These are phyloP conservation scores for Drosophila murphyi DNA, from an alignment of 1,140 invertebrate species.

Conservation along the genomic window DNA sequence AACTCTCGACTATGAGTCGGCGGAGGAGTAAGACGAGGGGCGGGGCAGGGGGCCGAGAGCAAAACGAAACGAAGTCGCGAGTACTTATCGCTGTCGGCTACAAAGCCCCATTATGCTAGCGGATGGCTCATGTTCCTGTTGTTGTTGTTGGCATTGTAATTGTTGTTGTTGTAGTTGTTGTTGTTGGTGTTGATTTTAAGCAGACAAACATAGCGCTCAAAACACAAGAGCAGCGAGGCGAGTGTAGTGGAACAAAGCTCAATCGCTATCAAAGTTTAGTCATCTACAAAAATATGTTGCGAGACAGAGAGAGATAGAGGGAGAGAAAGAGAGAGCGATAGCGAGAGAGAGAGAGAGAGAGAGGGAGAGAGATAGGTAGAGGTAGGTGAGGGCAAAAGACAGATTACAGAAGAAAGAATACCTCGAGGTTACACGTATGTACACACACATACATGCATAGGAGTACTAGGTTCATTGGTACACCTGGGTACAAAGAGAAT, in stretches of 20 bases:
- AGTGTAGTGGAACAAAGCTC: conserved; percentile 24
- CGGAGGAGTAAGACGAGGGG: neutral
- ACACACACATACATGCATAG: neutral
- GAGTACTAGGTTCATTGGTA: conserved; percentile 4
- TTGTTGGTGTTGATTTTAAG: conserved; percentile 37
- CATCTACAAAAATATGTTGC: conserved; percentile 74
- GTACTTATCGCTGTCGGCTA: conserved; percentile 44
- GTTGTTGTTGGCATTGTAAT: conserved; percentile 14
- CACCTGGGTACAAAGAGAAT: conserved; percentile 45
- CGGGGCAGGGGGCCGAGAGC: neutral
- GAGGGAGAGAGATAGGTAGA: conserved; percentile 30
- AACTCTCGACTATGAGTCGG: conserved; percentile 9
- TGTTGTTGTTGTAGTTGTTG: conserved; percentile 9
- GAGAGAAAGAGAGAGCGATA: too few species aligned
- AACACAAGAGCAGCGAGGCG: conserved; percentile 7
- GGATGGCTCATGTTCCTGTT: conserved; percentile 27
- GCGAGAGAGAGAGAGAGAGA: conserved; percentile 6
- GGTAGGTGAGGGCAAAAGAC: conserved; percentile 16
- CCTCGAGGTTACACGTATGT: conserved; percentile 13
- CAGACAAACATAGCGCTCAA: conserved; percentile 39
- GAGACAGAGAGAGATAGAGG: conserved; percentile 21
- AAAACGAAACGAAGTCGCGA: conserved; percentile 22
- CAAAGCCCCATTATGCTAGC: conserved; percentile 49
- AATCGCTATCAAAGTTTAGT: conserved; percentile 68
- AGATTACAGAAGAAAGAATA: conserved; percentile 36